Conservation (phyloP, 2,113 vertebrate genomes). For the Tetrax tetrax region DNA sequence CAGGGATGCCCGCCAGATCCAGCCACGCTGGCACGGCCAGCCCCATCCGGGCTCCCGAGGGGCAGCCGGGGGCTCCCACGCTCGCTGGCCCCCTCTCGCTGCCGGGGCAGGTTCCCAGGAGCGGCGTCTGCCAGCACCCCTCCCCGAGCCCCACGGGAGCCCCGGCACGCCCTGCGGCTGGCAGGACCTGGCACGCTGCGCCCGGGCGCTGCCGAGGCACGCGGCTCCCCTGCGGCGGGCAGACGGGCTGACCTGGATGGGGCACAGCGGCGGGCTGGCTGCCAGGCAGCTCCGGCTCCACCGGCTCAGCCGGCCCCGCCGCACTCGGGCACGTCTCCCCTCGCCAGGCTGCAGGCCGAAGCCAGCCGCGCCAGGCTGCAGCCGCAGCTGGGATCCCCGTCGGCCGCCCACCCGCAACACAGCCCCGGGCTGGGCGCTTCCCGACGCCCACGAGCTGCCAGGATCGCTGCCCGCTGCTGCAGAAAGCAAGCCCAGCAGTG, state of each 20-base stretch:
- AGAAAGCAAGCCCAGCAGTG: background rate
- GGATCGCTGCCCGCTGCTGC: background rate
- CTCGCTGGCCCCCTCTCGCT: background rate
- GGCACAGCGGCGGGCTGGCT: background rate
- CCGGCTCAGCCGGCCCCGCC: constrained; percentile 7
- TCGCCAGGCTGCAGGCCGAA: background rate
- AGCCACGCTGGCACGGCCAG: accelerated
- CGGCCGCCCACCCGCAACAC: accelerated
- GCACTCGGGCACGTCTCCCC: background rate
- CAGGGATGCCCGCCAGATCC: background rate
- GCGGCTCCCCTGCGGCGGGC: background rate
- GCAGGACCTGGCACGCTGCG: constrained; percentile 18
- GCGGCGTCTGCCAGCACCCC: background rate
- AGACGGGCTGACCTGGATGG: constrained; percentile 36
- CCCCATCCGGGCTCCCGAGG: background rate
- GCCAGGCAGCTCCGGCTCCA: constrained; percentile 39
- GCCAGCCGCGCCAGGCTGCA: accelerated
- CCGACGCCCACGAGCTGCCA: background rate
- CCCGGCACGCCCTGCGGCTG: background rate
- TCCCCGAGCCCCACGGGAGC: background rate
- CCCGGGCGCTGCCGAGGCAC: constrained; percentile 36
- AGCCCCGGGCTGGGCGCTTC: background rate
- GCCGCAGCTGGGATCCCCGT: background rate
- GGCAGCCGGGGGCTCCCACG: background rate
- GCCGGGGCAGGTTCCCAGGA: background rate